These are phyloP conservation scores for Drosophila maculinotata DNA, from an alignment of 2,888 invertebrate species.

Conservation along the genomic window DNA sequence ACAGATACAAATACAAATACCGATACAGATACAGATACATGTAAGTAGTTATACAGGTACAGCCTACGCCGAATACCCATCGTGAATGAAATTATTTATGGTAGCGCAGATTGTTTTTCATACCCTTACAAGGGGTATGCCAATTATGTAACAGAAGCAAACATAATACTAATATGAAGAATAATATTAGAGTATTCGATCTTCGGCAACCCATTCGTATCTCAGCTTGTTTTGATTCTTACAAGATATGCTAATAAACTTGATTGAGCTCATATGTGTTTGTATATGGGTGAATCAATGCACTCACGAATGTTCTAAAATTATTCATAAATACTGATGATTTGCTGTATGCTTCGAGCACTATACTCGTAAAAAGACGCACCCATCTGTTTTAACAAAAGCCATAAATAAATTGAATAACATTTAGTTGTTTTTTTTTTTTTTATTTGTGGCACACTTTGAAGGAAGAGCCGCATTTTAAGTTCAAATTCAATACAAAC, in stretches of 20 bases:
- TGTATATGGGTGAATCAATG: conserved; percentile 30
- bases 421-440: conserved; percentile 7
- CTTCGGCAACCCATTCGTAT: background rate
- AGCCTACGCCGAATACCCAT: conserved; percentile 35
- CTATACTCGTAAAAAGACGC: conserved; percentile 15
- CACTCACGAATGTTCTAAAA: conserved; percentile 32
- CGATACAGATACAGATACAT: conserved; percentile 3
- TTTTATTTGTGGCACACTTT: conserved; percentile 24
- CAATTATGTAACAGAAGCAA: too few relatives aligned
- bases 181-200: conserved; percentile 20
- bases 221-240: conserved; percentile 1
- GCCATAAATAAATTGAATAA: conserved; percentile 25
- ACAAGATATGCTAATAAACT: conserved; percentile 31
- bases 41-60: conserved; percentile 36
- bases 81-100: conserved; percentile 55
- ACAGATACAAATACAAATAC: conserved; percentile 22
- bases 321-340: conserved; percentile 18
- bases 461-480: conserved; percentile 4
- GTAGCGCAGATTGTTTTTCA: background rate
- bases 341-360: background rate
- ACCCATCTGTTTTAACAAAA: conserved; percentile 26
- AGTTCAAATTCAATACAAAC: conserved; percentile 25
- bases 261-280: conserved; percentile 9
- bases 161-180: too few relatives aligned
- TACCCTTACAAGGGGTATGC: too few relatives aligned